phyloP scores from a whole-genome alignment of 1,140 invertebrate species.

The Mamestra configurata region DNA sequence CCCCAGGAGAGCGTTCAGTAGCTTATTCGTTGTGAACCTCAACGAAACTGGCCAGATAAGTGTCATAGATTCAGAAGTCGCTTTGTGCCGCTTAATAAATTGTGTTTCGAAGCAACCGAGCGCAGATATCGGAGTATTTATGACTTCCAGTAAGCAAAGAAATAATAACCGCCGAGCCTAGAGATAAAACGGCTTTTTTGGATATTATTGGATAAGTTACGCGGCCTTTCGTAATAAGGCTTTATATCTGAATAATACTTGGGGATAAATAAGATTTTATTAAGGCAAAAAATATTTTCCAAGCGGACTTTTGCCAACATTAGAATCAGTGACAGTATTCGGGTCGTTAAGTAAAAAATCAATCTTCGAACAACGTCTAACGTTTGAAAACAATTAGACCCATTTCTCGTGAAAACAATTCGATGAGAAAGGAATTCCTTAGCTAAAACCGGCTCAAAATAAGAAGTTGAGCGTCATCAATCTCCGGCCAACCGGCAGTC shows the following conservation, averaged over 20 bases:
- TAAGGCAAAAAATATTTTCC: not conserved
- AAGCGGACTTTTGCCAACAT: not conserved
- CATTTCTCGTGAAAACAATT: slow-evolving; percentile 45
- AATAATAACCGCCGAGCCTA: slow-evolving; percentile 26
- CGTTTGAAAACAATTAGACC: slow-evolving; percentile 29
- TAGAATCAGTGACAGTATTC: not conserved
- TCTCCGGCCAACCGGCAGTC: slow-evolving; percentile 36
- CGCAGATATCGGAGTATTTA: slow-evolving; percentile 38
- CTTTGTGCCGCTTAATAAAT: slow-evolving; percentile 44
- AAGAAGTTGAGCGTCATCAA: slow-evolving; percentile 46
- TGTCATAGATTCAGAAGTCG: slow-evolving; percentile 42
- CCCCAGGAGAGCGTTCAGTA: slow-evolving; percentile 53
- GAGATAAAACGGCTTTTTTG: slow-evolving; percentile 36
- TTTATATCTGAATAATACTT: slow-evolving; percentile 32
- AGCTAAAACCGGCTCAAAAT: slow-evolving; percentile 31
- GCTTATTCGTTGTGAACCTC: slow-evolving; percentile 54
- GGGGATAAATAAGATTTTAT: slow-evolving; percentile 22
- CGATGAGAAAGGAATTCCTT: slow-evolving; percentile 30
- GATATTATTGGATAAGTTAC: slow-evolving; percentile 36
- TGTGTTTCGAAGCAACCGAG: slow-evolving; percentile 42
- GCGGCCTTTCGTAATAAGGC: slow-evolving; percentile 7
- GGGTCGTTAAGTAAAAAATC: slow-evolving; percentile 21
- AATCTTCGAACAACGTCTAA: not conserved
- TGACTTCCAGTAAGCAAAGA: slow-evolving; percentile 43
- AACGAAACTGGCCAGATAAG: slow-evolving; percentile 46